Evolutionary conservation across 35 echinoderm and acorn worm species (phyloP), one percentile per base, ranked within the genome.

Genomic region (Nesometra sesokonis): DNA sequence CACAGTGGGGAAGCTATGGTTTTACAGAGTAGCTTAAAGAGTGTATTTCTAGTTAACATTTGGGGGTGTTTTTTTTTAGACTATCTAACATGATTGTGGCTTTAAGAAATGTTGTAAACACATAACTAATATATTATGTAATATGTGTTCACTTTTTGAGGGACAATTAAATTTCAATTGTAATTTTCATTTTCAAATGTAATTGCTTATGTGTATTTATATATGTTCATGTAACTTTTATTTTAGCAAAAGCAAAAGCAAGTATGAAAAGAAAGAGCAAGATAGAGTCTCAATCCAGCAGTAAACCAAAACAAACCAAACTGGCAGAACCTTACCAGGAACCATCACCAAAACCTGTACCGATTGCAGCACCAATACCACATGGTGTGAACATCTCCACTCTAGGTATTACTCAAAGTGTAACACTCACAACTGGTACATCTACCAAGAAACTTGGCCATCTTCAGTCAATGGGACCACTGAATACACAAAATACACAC

Each of bases 361-460:
- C 38, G 8, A 78, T n/a, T 9, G 3, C 77, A 78, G 31, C 23
- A 78, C 77, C 77, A 30, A 81, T 81, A 81, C 80, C 80, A 35
- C 9, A 11, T 39, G 11, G 81, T 37, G 79, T 33, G 2, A 83
- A 29, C 35, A 37, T 38, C 81, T 83, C 81, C 27, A 36, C 81
- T 7, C 32, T 30, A 5, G 36, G 81, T 39, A 37, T 37, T 15
- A 83, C 81, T 39, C 36, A 67, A 27, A 67, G 86, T 32, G 77
- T 80, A 27, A 80, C 86, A 35, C 31, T 87, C 77, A 32, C 86
- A 79, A 79, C 82, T 86, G 40, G 84, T 39, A 78, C 91, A 29
- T 32, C 37, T 82, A 78, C 78, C 46, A 77, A 67, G 21, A 67
- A 67, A 67, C 52, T 67, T 67, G 52, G 9, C 9, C 52, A 67